Percentiles rank a stretch among this genome's conserved stretches.
Conservation (phyloP, 2,888 invertebrate species). For the Athalia circularis region DNA sequence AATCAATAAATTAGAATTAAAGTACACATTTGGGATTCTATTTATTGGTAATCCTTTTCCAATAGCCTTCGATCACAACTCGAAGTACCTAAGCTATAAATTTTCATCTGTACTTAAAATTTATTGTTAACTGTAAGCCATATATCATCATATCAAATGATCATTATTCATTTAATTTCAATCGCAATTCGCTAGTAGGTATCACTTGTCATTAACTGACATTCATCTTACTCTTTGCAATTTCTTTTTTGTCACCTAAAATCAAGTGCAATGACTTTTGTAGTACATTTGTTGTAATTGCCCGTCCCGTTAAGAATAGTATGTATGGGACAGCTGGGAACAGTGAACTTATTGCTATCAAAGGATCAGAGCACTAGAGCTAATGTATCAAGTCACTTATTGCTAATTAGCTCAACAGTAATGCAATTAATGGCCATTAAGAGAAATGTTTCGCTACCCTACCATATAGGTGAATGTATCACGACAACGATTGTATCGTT, state of each 20-base stretch:
- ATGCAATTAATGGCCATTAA: constrained; percentile 36
- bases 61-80: constrained; percentile 2
- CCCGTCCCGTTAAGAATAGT: constrained; percentile 10
- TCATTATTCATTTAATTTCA: constrained; percentile 7
- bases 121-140: not conserved
- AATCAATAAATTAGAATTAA: constrained; percentile 31
- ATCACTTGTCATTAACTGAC: not conserved
- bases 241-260: not conserved
- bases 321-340: not conserved
- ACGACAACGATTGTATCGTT: not conserved
- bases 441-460: constrained; percentile 29
- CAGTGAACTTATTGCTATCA: not conserved
- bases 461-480: constrained; percentile 16
- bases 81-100: not conserved
- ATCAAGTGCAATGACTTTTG: constrained; percentile 22
- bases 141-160: constrained; percentile 11
- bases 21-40: constrained; percentile 2
- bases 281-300: constrained; percentile 4
- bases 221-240: not conserved
- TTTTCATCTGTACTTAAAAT: not conserved
- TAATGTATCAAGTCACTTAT: constrained; percentile 31
- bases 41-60: constrained; percentile 16
- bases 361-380: constrained; percentile 8
- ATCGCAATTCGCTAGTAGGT: constrained; percentile 15
- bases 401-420: constrained; percentile 17